A percentile compares a stretch with the other conserved stretches of the same genome.
Evolutionary conservation across 2,113 vertebrate species (phyloP).

Genomic region (Callaeas wilsoni): DNA sequence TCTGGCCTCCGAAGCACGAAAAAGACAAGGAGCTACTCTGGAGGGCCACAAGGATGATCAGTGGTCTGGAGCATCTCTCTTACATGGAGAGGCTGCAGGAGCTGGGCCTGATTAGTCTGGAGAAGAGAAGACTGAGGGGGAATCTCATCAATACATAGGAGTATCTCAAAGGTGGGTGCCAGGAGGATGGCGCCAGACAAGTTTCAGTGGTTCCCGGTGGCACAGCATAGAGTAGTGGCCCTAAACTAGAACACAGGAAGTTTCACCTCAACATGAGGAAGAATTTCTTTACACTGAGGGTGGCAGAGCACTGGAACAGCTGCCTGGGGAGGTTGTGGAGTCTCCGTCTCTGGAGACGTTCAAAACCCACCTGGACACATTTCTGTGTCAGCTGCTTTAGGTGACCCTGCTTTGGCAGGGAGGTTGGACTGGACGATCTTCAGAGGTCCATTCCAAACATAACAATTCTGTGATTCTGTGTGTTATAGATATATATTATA

Average conservation of each 20-base stretch:
- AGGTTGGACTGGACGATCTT: no score
- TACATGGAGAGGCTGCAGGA: neutral
- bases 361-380: neutral
- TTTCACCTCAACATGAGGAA: neutral
- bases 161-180: neutral
- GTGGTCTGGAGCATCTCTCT: neutral
- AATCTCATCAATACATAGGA: neutral
- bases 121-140: no score
- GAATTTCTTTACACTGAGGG: neutral
- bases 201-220: neutral
- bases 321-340: no score
- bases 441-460: neutral
- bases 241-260: neutral
- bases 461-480: neutral
- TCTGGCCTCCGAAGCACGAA: neutral
- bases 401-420: neutral
- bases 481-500: no score
- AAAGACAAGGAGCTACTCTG: neutral
- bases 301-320: neutral
- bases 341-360: neutral
- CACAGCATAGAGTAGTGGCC: neutral
- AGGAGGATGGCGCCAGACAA: neutral
- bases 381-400: neutral
- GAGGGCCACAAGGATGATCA: neutral
- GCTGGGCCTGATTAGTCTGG: neutral